These are phyloP conservation scores for Ostrea denselamellosa DNA, from an alignment of 1,140 invertebrate genomes.

Conservation along the genomic window DNA sequence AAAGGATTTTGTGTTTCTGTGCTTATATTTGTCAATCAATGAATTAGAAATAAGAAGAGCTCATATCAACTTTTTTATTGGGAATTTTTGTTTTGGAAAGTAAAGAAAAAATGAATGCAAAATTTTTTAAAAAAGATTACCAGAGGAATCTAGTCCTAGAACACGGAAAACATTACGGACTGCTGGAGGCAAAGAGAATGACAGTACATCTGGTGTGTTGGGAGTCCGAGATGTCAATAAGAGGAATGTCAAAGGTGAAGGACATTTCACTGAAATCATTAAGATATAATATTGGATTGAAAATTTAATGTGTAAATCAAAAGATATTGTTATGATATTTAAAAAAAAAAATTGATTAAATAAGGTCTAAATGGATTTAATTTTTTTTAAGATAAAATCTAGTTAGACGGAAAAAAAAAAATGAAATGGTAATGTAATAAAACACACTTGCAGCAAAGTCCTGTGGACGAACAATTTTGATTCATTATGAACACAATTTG, in stretches of 20 bases:
- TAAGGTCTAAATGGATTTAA: neutral
- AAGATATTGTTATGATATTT: neutral
- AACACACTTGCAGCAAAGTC: too few relatives aligned
- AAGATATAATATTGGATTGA: too few relatives aligned
- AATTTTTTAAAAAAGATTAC: neutral
- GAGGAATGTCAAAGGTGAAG: slow-evolving; percentile 3
- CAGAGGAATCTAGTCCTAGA: neutral
- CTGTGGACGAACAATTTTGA: too few relatives aligned
- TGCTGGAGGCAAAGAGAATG: neutral
- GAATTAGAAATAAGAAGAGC: too few relatives aligned
- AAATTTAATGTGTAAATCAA: neutral
- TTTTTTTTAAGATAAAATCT: neutral
- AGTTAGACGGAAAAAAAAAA: neutral
- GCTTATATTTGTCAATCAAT: neutral
- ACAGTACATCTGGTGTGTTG: neutral
- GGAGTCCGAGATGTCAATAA: neutral
- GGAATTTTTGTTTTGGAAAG: slow-evolving; percentile 15
- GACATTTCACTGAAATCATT: neutral
- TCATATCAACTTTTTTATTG: neutral
- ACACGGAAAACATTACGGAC: neutral
- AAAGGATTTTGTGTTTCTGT: neutral
- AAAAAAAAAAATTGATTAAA: too few relatives aligned
- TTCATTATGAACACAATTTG: too few relatives aligned
- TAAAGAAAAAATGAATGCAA: slow-evolving; percentile 32
- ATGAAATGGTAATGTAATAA: too few relatives aligned